phyloP scores from a whole-genome alignment of 2,888 invertebrate genomes.

The Cheilosia pagana region DNA sequence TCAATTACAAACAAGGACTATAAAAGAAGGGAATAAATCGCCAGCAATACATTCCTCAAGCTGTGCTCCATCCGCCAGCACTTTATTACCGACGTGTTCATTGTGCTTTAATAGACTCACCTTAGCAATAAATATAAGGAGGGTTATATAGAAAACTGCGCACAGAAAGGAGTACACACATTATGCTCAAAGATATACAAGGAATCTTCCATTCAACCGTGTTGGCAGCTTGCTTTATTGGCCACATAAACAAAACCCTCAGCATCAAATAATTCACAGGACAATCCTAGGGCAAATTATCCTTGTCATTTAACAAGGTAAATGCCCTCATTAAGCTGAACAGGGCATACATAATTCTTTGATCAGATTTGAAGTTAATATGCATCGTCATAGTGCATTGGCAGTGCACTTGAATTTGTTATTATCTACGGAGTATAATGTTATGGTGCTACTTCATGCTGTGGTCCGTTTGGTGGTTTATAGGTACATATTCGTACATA shows the following conservation, averaged over 20 bases:
- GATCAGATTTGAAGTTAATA: constrained; percentile 7
- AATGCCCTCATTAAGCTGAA: constrained; percentile 33
- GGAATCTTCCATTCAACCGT: constrained; percentile 25
- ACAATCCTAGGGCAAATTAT: constrained; percentile 22
- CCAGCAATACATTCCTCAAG: constrained; percentile 8
- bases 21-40: constrained; percentile 37
- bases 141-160: background rate
- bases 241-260: constrained; percentile 38
- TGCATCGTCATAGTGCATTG: too few species aligned
- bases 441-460: too few species aligned
- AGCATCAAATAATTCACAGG: constrained; percentile 31
- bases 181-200: constrained; percentile 8
- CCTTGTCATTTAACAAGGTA: constrained; percentile 43
- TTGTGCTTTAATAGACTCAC: constrained; percentile 49
- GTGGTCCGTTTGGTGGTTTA: too few species aligned
- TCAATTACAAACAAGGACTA: constrained; percentile 37
- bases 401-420: too few species aligned
- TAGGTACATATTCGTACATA: too few species aligned
- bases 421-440: too few species aligned
- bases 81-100: constrained; percentile 43
- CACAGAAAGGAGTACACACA: background rate
- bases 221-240: constrained; percentile 33
- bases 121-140: constrained; percentile 40
- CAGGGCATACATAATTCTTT: constrained; percentile 42
- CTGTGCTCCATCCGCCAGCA: constrained; percentile 10